These are phyloP conservation scores for Ceuthmochares aereus DNA, from an alignment of 2,113 vertebrate species.

Conservation along the genomic window DNA sequence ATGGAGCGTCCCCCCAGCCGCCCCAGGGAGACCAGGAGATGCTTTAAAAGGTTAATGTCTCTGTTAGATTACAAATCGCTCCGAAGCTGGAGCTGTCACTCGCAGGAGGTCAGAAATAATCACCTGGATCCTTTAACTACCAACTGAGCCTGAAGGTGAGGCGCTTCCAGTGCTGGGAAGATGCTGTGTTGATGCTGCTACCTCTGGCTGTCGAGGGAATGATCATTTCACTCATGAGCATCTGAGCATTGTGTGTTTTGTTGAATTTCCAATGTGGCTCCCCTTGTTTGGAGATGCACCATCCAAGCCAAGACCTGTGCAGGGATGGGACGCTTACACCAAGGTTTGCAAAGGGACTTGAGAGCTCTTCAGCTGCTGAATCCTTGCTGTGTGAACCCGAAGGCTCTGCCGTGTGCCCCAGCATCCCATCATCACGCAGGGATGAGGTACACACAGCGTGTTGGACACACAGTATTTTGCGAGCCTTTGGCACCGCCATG, in stretches of 20 bases:
- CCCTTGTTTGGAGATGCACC: rapidly evolving
- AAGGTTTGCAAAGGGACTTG: rapidly evolving
- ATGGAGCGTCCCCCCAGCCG: background rate
- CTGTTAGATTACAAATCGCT: constrained; percentile 42
- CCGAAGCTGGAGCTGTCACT: background rate
- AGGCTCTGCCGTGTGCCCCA: background rate
- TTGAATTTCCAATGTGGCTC: background rate
- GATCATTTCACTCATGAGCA: rapidly evolving
- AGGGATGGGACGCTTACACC: rapidly evolving
- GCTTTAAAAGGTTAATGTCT: constrained; percentile 60
- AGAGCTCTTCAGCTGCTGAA: background rate
- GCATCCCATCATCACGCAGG: rapidly evolving
- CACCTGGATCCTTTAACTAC: background rate
- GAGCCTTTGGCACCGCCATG: rapidly evolving
- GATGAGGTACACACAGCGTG: rapidly evolving
- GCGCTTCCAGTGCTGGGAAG: rapidly evolving
- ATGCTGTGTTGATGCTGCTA: background rate
- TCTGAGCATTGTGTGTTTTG: rapidly evolving
- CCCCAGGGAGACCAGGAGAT: background rate
- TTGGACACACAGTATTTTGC: rapidly evolving
- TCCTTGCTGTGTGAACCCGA: rapidly evolving
- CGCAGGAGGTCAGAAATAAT: background rate
- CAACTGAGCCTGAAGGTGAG: background rate
- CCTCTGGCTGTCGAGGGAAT: background rate
- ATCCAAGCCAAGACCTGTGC: rapidly evolving